Conservation (phyloP, 2,797 vertebrate species). For the Anolis apletophallus region DNA sequence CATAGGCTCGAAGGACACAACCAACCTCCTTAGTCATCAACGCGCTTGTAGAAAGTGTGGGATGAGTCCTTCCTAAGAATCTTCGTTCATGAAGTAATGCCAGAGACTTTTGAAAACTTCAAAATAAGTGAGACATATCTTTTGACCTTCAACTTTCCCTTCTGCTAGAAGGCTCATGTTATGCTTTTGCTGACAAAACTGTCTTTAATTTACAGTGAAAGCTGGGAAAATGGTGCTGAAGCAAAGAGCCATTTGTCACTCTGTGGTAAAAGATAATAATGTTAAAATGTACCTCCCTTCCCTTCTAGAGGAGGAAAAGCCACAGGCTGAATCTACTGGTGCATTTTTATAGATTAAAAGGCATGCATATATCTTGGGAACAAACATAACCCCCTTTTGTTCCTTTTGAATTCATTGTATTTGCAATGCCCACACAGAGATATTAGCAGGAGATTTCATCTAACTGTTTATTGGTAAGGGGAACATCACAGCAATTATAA, state of each 20-base stretch:
- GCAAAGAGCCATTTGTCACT: not conserved
- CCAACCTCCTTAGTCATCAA: no score
- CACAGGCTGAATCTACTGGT: rapidly evolving
- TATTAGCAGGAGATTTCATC: not conserved
- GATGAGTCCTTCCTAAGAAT: no score
- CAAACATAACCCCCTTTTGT: not conserved
- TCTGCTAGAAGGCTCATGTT: not conserved
- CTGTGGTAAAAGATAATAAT: not conserved
- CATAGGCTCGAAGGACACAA: no score
- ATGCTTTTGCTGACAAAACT: not conserved
- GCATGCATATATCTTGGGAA: not conserved
- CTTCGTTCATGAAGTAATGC: no score
- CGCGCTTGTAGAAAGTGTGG: no score
- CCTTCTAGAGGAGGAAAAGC: not conserved
- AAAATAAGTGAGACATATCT: not conserved
- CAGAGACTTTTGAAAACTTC: not conserved
- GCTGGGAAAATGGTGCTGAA: not conserved
- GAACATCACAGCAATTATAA: conserved; percentile 16
- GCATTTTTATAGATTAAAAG: not conserved
- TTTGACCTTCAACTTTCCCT: rapidly evolving
- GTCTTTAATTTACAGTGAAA: conserved; percentile 9
- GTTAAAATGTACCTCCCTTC: not conserved
- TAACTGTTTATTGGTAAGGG: not conserved
- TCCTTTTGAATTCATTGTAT: not conserved
- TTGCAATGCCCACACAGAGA: not conserved